Percentiles rank a stretch among this genome's conserved stretches.
Evolutionary conservation across 2,113 vertebrate genomes (phyloP).

Genomic region (Colinus virginianus): DNA sequence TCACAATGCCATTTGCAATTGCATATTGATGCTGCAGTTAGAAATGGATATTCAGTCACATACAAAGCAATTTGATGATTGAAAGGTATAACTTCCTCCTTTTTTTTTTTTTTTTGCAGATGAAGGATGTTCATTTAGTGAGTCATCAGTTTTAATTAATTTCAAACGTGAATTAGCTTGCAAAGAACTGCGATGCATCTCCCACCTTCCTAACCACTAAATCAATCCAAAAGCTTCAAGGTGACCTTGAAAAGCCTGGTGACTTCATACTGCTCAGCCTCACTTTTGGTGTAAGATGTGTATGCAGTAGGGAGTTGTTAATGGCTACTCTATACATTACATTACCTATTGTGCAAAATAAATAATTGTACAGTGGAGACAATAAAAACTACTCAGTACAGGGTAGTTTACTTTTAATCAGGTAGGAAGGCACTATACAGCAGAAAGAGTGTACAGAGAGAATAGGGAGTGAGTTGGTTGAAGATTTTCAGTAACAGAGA

Average conservation of each 20-base stretch:
- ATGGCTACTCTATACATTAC: neutral
- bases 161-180: neutral
- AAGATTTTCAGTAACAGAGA: neutral
- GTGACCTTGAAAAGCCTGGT: neutral
- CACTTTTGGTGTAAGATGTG: neutral
- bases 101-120: neutral
- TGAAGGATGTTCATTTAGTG: neutral
- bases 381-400: constrained; percentile 38
- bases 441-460: constrained; percentile 13
- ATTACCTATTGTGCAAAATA: neutral
- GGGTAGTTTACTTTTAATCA: constrained; percentile 5
- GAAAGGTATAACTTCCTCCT: neutral
- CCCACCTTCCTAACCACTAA: neutral
- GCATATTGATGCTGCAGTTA: neutral
- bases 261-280: neutral
- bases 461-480: neutral
- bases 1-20: neutral
- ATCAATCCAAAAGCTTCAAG: constrained; percentile 38
- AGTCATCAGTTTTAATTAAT: neutral
- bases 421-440: neutral
- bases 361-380: neutral
- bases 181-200: neutral
- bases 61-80: neutral
- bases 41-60: neutral
- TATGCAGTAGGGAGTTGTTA: neutral